These are phyloP conservation scores for Tetragonula clypearis DNA, from an alignment of 1,140 invertebrate genomes.

Conservation along the genomic window DNA sequence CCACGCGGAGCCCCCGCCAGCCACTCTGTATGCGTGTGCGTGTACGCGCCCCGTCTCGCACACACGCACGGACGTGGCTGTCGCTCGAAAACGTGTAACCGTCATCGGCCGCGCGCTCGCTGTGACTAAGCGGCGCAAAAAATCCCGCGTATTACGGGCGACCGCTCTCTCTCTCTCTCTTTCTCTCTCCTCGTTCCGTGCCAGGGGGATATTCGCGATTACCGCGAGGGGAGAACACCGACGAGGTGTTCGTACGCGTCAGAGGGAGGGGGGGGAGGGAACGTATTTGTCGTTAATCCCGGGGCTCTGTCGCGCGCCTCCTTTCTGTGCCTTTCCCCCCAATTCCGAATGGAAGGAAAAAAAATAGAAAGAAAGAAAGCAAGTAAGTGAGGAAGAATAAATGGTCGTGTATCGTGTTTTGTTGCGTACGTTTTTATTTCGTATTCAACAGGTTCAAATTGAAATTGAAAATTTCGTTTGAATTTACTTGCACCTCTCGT, in stretches of 20 bases:
- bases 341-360: too few relatives aligned
- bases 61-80: not conserved
- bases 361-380: too few relatives aligned
- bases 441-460: too few relatives aligned
- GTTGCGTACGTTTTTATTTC: too few relatives aligned
- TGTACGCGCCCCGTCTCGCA: not conserved
- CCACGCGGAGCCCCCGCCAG: slow-evolving; percentile 16
- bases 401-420: too few relatives aligned
- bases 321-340: too few relatives aligned
- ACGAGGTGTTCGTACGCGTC: slow-evolving; percentile 22
- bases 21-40: too few relatives aligned
- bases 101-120: slow-evolving; percentile 49
- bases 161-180: not conserved
- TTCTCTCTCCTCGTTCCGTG: not conserved
- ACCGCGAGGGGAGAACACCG: not conserved
- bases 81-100: slow-evolving; percentile 24
- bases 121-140: slow-evolving; percentile 68
- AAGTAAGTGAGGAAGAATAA: too few relatives aligned
- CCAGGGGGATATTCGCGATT: not conserved
- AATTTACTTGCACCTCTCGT: too few relatives aligned
- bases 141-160: slow-evolving; percentile 51
- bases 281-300: slow-evolving; percentile 46
- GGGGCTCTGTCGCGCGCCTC: not conserved
- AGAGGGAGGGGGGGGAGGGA: not conserved
- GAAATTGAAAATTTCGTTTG: too few relatives aligned